phyloP scores from a whole-genome alignment of 2,888 invertebrate genomes.

The Pelosia muscerda region DNA sequence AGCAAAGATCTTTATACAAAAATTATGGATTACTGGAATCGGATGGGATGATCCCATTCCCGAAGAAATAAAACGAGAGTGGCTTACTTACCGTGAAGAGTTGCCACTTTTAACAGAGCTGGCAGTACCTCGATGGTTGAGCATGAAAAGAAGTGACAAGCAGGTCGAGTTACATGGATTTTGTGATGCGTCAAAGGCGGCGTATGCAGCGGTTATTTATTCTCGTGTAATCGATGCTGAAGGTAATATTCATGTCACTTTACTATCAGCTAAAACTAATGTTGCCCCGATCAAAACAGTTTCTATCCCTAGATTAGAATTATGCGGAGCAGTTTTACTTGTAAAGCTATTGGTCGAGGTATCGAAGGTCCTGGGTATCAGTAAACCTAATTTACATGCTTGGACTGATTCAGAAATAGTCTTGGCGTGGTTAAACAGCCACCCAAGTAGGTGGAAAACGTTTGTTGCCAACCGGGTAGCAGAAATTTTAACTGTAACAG shows the following conservation, averaged over 20 bases:
- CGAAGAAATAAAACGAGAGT: too few relatives aligned
- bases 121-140: too few relatives aligned
- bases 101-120: too few relatives aligned
- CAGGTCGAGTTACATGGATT: too few relatives aligned
- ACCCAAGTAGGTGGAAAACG: slow-evolving; percentile 1
- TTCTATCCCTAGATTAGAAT: slow-evolving; percentile 2
- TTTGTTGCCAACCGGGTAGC: slow-evolving; percentile 8
- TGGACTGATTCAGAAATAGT: neutral
- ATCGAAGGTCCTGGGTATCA: neutral
- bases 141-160: too few relatives aligned
- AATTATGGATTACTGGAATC: too few relatives aligned
- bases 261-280: slow-evolving; percentile 1
- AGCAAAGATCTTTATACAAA: too few relatives aligned
- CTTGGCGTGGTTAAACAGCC: neutral
- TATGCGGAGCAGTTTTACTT: too few relatives aligned
- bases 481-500: neutral
- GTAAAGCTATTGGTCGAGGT: neutral
- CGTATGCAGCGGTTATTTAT: too few relatives aligned
- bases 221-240: slow-evolving; percentile 1
- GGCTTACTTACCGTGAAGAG: too few relatives aligned
- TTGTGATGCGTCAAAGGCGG: too few relatives aligned
- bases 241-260: slow-evolving; percentile 5
- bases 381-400: neutral
- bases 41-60: too few relatives aligned
- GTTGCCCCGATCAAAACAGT: slow-evolving; percentile 4